phyloP scores from a whole-genome alignment of 2,113 vertebrate genomes.

The Donacobius atricapilla region DNA sequence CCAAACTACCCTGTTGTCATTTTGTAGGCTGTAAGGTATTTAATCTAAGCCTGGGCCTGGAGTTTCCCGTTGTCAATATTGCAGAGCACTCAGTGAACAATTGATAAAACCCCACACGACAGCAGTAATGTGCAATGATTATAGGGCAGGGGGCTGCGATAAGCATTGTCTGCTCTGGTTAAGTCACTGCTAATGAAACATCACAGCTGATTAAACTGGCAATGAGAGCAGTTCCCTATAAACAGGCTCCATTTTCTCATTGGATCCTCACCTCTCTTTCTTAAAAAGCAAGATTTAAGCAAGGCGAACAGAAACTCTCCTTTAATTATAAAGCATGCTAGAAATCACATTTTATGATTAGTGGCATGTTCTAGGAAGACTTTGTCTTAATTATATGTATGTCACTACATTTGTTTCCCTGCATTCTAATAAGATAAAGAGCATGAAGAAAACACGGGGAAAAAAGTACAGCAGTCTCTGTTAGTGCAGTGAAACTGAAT shows the following conservation, averaged over 20 bases:
- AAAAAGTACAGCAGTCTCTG: not conserved
- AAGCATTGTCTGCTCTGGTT: slow-evolving; percentile 50
- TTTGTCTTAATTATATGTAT: not conserved
- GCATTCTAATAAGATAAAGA: not conserved
- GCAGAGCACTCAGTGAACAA: not conserved
- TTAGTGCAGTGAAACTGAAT: not conserved
- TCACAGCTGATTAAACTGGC: slow-evolving; percentile 34
- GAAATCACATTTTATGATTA: not conserved
- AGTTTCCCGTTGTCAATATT: not conserved
- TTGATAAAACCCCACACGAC: not conserved
- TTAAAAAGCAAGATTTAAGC: not conserved
- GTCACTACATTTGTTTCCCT: not conserved
- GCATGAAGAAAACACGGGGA: not conserved
- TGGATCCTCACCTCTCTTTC: not conserved
- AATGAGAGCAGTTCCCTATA: not conserved
- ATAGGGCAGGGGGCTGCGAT: not conserved
- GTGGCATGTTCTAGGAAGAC: not conserved
- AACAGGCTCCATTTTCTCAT: not conserved
- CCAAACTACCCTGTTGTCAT: not conserved
- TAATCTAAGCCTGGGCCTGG: not conserved
- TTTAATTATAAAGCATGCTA: not conserved
- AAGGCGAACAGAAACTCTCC: not conserved
- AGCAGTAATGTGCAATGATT: slow-evolving; percentile 24
- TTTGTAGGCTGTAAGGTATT: not conserved
- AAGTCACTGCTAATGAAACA: slow-evolving; percentile 49